Conservation (phyloP, 2,797 vertebrate species). For the Neopelma chrysocephalum region DNA sequence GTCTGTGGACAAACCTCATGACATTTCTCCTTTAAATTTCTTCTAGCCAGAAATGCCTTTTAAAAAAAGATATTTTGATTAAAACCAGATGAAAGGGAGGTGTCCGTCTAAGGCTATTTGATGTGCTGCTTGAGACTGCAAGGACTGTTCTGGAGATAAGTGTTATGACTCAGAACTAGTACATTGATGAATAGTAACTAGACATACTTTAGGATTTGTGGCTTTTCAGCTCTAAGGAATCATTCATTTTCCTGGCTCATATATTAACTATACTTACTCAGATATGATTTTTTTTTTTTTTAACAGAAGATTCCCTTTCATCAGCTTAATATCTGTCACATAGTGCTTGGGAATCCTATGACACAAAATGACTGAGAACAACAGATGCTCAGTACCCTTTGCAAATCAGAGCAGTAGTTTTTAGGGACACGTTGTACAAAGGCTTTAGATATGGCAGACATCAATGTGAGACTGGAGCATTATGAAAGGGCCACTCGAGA, state of each 20-base stretch:
- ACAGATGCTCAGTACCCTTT: background rate
- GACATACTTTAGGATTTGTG: background rate
- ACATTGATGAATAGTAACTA: background rate
- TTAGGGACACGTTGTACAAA: background rate
- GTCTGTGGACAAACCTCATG: background rate
- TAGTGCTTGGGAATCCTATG: background rate
- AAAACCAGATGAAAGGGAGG: background rate
- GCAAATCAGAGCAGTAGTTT: background rate
- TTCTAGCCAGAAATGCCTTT: background rate
- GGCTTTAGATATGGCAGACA: background rate
- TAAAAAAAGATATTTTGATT: background rate
- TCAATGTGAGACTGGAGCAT: rapidly evolving
- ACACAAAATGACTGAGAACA: background rate
- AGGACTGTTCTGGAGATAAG: background rate
- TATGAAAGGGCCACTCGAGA: background rate
- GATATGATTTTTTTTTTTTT: background rate
- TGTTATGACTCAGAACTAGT: background rate
- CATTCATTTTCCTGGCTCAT: background rate
- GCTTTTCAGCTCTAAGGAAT: background rate
- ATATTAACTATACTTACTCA: background rate
- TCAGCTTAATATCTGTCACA: background rate
- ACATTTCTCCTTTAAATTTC: background rate
- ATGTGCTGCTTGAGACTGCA: background rate
- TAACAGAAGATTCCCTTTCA: background rate
- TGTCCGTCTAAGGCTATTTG: background rate